Percentiles rank a stretch among this genome's conserved stretches.
These are phyloP conservation scores for Charaxes varanes DNA, from an alignment of 1,140 invertebrate genomes.

Conservation along the genomic window DNA sequence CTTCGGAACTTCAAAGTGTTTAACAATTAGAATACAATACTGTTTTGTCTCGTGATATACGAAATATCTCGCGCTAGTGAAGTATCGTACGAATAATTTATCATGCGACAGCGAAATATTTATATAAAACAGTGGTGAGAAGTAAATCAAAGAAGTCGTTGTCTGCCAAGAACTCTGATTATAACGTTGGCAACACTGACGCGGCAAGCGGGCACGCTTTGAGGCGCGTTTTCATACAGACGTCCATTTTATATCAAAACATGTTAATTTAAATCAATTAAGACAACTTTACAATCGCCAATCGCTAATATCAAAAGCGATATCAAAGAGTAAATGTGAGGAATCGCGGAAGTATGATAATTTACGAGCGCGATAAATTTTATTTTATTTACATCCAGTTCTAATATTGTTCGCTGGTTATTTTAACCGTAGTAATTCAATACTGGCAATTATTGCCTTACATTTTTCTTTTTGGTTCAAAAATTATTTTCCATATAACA, in stretches of 20 bases:
- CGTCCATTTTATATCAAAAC: constrained; percentile 36
- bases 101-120: constrained; percentile 40
- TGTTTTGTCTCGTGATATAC: constrained; percentile 18
- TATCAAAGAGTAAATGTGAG: constrained; percentile 18
- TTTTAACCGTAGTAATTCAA: constrained; percentile 6
- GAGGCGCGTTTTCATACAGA: too few relatives aligned
- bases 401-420: constrained; percentile 10
- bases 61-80: constrained; percentile 15
- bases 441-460: too few relatives aligned
- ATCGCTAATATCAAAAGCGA: constrained; percentile 19
- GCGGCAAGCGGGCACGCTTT: constrained; percentile 40
- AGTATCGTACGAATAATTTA: constrained; percentile 24
- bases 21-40: constrained; percentile 29
- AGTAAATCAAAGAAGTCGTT: constrained; percentile 58
- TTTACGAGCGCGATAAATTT: constrained; percentile 19
- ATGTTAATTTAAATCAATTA: constrained; percentile 51
- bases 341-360: constrained; percentile 15
- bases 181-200: constrained; percentile 49
- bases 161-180: constrained; percentile 58
- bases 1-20: constrained; percentile 28
- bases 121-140: constrained; percentile 54
- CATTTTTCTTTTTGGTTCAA: too few relatives aligned
- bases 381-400: constrained; percentile 19
- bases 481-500: too few relatives aligned
- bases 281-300: constrained; percentile 28